These are phyloP conservation scores for Melanocharis versteri DNA, from an alignment of 2,113 vertebrate genomes.

Conservation along the genomic window DNA sequence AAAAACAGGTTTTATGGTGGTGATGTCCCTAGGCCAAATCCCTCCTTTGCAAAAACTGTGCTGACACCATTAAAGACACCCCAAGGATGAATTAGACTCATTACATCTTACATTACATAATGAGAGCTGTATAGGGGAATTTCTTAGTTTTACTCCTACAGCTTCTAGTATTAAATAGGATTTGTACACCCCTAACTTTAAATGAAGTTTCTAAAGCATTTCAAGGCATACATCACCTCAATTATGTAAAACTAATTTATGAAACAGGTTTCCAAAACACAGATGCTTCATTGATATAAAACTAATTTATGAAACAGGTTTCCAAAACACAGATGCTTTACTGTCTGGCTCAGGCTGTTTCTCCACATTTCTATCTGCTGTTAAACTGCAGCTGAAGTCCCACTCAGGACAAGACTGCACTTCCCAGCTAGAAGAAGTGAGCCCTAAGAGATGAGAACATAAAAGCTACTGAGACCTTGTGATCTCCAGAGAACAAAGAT, in stretches of 20 bases:
- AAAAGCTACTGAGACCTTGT: not conserved
- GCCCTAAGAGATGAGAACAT: not conserved
- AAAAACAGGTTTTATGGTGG: not conserved
- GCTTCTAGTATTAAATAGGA: not conserved
- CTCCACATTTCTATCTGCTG: not conserved
- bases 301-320: not conserved
- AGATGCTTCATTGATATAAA: not conserved
- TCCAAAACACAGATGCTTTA: not conserved
- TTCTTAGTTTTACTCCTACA: not conserved
- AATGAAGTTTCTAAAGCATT: constrained; percentile 7
- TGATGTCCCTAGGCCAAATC: constrained; percentile 10
- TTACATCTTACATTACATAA: constrained; percentile 33
- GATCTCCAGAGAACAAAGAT: not conserved
- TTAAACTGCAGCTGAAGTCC: not conserved
- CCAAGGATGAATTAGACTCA: constrained; percentile 16
- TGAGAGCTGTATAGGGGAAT: not conserved
- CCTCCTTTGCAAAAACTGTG: not conserved
- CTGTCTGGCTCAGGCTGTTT: not conserved
- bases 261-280: not conserved
- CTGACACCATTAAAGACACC: constrained; percentile 26
- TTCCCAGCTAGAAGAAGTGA: not conserved
- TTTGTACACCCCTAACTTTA: not conserved
- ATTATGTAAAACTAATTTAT: not conserved
- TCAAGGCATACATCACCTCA: not conserved
- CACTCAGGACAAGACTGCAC: not conserved